Percentiles rank a stretch among this genome's conserved stretches.
Evolutionary conservation across 2,888 invertebrate genomes (phyloP).

Genomic region (Liodrosophila aerea): DNA sequence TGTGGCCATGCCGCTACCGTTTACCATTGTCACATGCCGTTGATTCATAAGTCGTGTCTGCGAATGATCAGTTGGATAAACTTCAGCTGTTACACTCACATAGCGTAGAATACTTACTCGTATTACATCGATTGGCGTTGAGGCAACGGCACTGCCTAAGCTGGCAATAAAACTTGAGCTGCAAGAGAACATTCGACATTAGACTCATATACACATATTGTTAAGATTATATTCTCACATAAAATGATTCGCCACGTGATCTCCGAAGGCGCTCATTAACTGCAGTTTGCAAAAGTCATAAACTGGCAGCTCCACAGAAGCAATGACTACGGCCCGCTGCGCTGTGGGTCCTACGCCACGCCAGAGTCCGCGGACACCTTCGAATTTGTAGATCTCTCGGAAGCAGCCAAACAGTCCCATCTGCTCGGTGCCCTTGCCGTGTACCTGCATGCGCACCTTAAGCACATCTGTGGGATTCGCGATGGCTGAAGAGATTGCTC

Average conservation of each 20-base stretch:
- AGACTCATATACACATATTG: background rate
- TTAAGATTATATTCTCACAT: slow-evolving; percentile 84
- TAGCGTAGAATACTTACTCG: slow-evolving; percentile 85
- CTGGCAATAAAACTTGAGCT: slow-evolving; percentile 96
- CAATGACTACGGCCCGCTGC: slow-evolving; percentile 95
- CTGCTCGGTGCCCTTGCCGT: slow-evolving; percentile 85
- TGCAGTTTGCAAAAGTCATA: slow-evolving; percentile 94
- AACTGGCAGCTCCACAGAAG: slow-evolving; percentile 95
- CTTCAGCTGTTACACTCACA: background rate
- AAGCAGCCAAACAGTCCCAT: slow-evolving; percentile 89
- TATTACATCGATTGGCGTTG: slow-evolving; percentile 96
- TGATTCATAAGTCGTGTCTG: slow-evolving; percentile 98
- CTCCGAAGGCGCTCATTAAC: slow-evolving; percentile 88
- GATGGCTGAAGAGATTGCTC: slow-evolving; percentile 96
- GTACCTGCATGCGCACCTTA: slow-evolving; percentile 95
- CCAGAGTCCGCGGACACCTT: slow-evolving; percentile 94
- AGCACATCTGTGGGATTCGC: slow-evolving; percentile 98
- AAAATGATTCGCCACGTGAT: slow-evolving; percentile 93
- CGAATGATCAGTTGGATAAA: background rate
- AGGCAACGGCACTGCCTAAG: slow-evolving; percentile 95
- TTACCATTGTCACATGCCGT: slow-evolving; percentile 84
- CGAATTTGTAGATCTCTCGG: slow-evolving; percentile 90
- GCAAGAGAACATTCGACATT: slow-evolving; percentile 56
- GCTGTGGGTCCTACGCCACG: slow-evolving; percentile 95
- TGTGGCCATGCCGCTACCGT: slow-evolving; percentile 73